Evolutionary conservation across 2,888 invertebrate genomes (phyloP).

Genomic region (Chrysolina oricalcia): DNA sequence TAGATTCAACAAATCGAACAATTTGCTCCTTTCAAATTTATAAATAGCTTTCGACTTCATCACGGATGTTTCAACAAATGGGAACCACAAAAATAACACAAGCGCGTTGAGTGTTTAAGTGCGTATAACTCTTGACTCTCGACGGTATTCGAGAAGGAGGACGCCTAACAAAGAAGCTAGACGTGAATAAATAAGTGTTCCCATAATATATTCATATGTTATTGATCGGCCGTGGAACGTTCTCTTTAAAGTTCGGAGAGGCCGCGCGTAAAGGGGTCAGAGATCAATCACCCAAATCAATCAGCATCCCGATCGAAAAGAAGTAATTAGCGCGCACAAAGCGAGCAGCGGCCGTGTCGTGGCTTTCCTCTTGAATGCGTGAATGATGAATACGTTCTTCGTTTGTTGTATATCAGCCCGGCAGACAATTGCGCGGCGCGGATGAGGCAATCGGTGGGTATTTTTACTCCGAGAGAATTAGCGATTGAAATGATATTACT

Average conservation of each 20-base stretch:
- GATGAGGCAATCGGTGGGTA: constrained; percentile 5
- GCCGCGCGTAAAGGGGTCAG: constrained; percentile 7
- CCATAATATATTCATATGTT: neutral
- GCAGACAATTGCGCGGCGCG: neutral
- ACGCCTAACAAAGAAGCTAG: neutral
- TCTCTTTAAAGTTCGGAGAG: neutral
- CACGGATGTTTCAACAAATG: too few species aligned
- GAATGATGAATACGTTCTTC: constrained; percentile 2
- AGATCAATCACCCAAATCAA: constrained; percentile 24
- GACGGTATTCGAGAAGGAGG: neutral
- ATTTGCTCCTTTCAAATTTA: too few species aligned
- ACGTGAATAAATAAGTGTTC: neutral
- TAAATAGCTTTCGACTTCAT: too few species aligned
- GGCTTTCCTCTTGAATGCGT: constrained; percentile 11
- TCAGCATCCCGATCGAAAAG: constrained; percentile 16
- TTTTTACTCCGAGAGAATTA: constrained; percentile 8
- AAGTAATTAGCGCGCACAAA: constrained; percentile 16
- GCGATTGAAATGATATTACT: neutral
- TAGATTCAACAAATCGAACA: too few species aligned
- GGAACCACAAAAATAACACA: too few species aligned
- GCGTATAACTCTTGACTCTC: too few species aligned
- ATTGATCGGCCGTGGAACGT: neutral
- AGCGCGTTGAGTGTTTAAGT: too few species aligned
- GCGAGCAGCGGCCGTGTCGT: neutral
- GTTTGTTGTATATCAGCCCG: constrained; percentile 9